Evolutionary conservation across 2,797 vertebrate genomes (phyloP).

Genomic region (Micropoecilia bifurca): DNA sequence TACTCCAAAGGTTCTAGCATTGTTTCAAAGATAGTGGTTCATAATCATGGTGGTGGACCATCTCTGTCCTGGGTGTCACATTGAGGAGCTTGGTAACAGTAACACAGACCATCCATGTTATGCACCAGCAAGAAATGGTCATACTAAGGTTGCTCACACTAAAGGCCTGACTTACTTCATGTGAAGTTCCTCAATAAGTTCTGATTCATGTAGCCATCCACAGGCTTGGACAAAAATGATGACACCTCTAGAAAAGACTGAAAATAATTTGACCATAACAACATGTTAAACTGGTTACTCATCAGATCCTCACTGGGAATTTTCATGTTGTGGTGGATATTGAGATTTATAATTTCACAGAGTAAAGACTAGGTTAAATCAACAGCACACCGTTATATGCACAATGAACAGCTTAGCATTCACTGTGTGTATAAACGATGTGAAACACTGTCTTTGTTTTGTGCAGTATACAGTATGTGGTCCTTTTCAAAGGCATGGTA

Average conservation of each 20-base stretch:
- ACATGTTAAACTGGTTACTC: conserved; percentile 1
- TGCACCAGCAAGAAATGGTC: background rate
- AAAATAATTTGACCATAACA: too few relatives aligned
- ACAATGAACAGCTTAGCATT: conserved; percentile 29
- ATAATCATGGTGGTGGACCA: background rate
- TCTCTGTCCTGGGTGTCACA: background rate
- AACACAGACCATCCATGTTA: background rate
- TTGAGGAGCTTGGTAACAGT: background rate
- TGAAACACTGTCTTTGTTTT: conserved; percentile 3
- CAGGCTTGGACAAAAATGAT: too few relatives aligned
- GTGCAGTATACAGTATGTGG: conserved; percentile 18
- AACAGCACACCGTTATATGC: conserved; percentile 33
- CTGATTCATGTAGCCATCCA: too few relatives aligned
- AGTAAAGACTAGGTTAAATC: conserved; percentile 36
- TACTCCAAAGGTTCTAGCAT: too few relatives aligned
- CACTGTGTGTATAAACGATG: conserved; percentile 13
- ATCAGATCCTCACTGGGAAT: conserved; percentile 39
- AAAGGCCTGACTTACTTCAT: background rate
- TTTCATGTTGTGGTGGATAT: conserved; percentile 19
- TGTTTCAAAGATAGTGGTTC: background rate
- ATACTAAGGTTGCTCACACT: background rate
- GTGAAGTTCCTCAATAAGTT: too few relatives aligned
- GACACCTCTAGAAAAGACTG: too few relatives aligned
- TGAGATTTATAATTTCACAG: conserved; percentile 29
- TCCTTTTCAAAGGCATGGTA: conserved; percentile 42